Evolutionary conservation across 2,113 vertebrate genomes (phyloP), one percentile per base, ranked within the genome.

Genomic region (Spea bombifrons): DNA sequence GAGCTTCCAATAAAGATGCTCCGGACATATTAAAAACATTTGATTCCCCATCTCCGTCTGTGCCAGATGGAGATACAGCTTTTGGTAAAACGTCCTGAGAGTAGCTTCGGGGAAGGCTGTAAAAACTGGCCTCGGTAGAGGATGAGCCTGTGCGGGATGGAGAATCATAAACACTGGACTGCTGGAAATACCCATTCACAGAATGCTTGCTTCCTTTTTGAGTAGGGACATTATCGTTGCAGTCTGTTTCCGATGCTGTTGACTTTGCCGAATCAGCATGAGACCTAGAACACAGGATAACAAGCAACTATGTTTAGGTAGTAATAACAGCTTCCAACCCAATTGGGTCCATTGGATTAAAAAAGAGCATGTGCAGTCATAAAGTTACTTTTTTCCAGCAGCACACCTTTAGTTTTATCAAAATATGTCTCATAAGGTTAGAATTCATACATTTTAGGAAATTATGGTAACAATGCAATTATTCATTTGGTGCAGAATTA

Each of bases 211-310:
- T 83, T 6, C 86, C 91, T 89, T 94, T 95, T 85, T 96, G 97
- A 68, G 91, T 91, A 68, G 96, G 94, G 82, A 97, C 88, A 66
- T 97, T 98, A 88, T 98, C 97, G 9, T 98, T 98, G 91, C 96
- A 96, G 94, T 99, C 97, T 69, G 96, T 97, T 89, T 98, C 97
- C 46, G 96, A 97, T 66, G 94, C 95, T 86, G 93, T 93, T 86
- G 94, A 92, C 88, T 97, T 99, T 59, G 93, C 91, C 16, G 92
- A 93, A 82, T 98, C 95, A 5, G 89, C 83, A 0, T 93, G 94
- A 71, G 90, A 87, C 90, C 97, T 80, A 64, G n/a, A 55, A 67
- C 44, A 67, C 5, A 17, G n/a, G 57, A 78, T 49, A 77, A n/a
- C 15, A 59, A 13, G 10, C 55, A 59, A 59, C 1, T 52, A 52